Conservation (phyloP, 2,888 invertebrate genomes). For the Sclerodermus sp. region DNA sequence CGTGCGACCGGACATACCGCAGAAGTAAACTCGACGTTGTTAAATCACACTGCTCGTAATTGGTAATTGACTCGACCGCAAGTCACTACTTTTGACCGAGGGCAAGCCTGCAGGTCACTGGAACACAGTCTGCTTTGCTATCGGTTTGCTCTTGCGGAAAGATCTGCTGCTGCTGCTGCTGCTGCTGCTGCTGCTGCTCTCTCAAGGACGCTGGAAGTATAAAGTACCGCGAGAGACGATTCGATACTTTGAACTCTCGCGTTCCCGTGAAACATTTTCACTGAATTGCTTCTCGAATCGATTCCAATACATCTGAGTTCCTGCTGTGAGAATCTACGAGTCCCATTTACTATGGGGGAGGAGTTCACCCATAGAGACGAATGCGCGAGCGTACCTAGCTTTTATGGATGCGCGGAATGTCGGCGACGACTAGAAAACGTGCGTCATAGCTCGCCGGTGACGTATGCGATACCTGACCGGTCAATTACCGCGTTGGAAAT, state of each 20-base stretch:
- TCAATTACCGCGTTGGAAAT: conserved; percentile 17
- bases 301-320: no score
- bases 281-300: no score
- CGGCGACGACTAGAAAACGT: conserved; percentile 13
- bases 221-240: no score
- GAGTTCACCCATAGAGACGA: neutral
- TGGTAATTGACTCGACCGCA: conserved; percentile 33
- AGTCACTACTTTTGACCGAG: conserved; percentile 17
- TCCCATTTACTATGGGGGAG: conserved; percentile 3
- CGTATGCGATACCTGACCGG: conserved; percentile 21
- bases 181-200: no score
- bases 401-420: conserved; percentile 9
- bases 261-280: no score
- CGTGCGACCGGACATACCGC: conserved; percentile 35
- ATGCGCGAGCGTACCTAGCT: conserved; percentile 14
- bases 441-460: conserved; percentile 12
- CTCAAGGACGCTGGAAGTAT: no score
- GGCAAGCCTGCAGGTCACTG: neutral
- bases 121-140: no score
- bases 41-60: conserved; percentile 27
- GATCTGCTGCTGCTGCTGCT: no score
- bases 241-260: no score
- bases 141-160: no score
- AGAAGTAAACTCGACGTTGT: conserved; percentile 26
- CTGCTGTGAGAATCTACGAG: no score